Evolutionary conservation across 2,888 invertebrate species (phyloP), one percentile per base, ranked within the genome.

Genomic region (Drosophila diplacantha): DNA sequence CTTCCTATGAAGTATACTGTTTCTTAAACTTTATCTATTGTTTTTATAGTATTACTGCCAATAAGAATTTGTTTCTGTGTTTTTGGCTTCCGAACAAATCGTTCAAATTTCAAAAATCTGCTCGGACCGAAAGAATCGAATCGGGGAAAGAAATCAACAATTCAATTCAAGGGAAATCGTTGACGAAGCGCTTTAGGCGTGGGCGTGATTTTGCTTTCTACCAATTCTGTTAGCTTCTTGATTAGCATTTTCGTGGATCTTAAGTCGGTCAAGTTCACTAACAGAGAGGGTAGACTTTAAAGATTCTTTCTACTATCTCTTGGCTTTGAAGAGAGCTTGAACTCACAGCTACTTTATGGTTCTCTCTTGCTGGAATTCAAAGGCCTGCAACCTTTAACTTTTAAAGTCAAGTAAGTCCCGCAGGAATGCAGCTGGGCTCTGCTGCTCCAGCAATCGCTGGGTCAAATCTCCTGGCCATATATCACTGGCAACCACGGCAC

Each of bases 211-310:
- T 59, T 65, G 65, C 58, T 65, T 65, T 65, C 58, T 65, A 59
- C 47, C 44, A 5, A 31, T 20, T 46, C 5, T 31, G 46, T 34
- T 24, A 37, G 47, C 43, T 20, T 20, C 14, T 38, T 51, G 56
- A 50, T 56, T 56, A 57, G 32, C 38, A 41, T 51, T 34, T 64
- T 49, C 16, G 43, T 39, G 46, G 29, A n/a, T 49, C 32, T 32
- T 14, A 63, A 44, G 44, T 64, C 64, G 65, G 65, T 66, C 65
- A 66, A 66, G 65, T 66, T 66, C 65, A 66, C 29, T 35, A 50
- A 31, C 18, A 32, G 37, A n/a, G 20, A 5, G 2, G 20, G 14
- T 14, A 20, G 16, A 14, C n/a, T 39, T 53, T 22, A 24, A 5
- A 5, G 38, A 24, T 44, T 29, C 16, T 29, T 44, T 29, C 18